A percentile compares a stretch with the other conserved stretches of the same genome.
Conservation (phyloP, 2,113 vertebrate species). For the Brachyistius frenatus region DNA sequence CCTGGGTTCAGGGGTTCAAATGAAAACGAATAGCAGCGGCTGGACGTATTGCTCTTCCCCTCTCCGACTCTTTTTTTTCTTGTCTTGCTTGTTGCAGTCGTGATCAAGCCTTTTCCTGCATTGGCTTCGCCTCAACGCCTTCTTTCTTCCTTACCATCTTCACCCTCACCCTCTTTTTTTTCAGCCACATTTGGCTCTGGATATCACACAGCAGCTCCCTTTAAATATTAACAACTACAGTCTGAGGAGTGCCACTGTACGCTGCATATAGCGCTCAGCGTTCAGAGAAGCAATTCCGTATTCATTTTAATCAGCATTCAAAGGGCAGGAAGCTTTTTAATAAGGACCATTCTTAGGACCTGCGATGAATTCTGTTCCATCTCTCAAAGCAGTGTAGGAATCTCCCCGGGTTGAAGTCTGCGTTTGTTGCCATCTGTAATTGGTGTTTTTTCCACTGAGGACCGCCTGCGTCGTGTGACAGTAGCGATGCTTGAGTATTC, state of each 20-base stretch:
- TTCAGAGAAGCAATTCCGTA: slow-evolving; percentile 48
- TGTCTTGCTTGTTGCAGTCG: slow-evolving; percentile 27
- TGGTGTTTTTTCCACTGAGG: slow-evolving; percentile 43
- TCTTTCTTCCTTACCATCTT: neutral
- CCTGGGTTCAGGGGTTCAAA: slow-evolving; percentile 77
- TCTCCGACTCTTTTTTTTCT: slow-evolving; percentile 24
- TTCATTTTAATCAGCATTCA: slow-evolving; percentile 74
- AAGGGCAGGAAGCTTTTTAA: slow-evolving; percentile 60
- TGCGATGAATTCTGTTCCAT: slow-evolving; percentile 28
- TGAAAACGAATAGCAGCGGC: slow-evolving; percentile 65
- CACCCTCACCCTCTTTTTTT: slow-evolving; percentile 11
- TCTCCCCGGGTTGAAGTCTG: slow-evolving; percentile 49
- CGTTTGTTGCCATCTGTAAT: slow-evolving; percentile 64
- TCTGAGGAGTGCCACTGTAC: slow-evolving; percentile 47
- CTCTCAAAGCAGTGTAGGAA: slow-evolving; percentile 18
- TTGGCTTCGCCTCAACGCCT: slow-evolving; percentile 19
- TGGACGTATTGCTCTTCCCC: slow-evolving; percentile 51
- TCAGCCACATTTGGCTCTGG: slow-evolving; percentile 34
- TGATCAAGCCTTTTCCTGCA: slow-evolving; percentile 54
- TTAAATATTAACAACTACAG: slow-evolving; percentile 67
- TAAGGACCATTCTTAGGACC: slow-evolving; percentile 50
- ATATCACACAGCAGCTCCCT: slow-evolving; percentile 48
- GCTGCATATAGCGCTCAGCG: neutral
- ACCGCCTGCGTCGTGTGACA: slow-evolving; percentile 38
- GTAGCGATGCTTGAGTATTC: slow-evolving; percentile 58